These are phyloP conservation scores for Octomys mimax DNA, from an alignment of 2,797 vertebrate genomes.

Conservation along the genomic window DNA sequence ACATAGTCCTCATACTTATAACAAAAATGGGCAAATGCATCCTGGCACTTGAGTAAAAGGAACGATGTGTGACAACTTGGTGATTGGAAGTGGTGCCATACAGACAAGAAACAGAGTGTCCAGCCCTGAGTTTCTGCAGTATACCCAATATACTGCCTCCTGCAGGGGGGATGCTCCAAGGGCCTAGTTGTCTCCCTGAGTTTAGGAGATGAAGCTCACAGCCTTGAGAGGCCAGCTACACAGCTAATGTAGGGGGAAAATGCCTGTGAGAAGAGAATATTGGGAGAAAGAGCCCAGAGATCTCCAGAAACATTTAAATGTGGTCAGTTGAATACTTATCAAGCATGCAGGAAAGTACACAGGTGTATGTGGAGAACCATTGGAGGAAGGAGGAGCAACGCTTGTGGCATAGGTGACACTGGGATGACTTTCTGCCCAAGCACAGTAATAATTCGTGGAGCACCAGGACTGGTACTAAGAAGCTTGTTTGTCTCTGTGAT, in stretches of 20 bases:
- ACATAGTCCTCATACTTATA: background rate
- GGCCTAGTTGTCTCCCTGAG: background rate
- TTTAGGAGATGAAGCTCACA: background rate
- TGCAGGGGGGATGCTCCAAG: too few species aligned
- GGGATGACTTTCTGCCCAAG: background rate
- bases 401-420: background rate
- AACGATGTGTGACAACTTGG: background rate
- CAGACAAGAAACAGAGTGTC: background rate
- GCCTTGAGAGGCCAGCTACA: background rate
- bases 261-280: background rate
- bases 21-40: background rate
- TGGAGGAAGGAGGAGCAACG: too few species aligned
- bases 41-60: background rate
- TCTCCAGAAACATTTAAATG: background rate
- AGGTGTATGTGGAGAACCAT: background rate
- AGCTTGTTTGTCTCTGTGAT: background rate
- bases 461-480: background rate
- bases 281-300: background rate
- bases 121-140: background rate
- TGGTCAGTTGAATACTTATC: background rate
- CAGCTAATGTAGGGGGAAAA: background rate
- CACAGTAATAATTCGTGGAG: background rate
- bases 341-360: background rate
- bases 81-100: background rate
- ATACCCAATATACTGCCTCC: background rate